Evolutionary conservation across 2,888 invertebrate genomes (phyloP), one percentile per base, ranked within the genome.

Genomic region (Ornithoptera alexandrae): DNA sequence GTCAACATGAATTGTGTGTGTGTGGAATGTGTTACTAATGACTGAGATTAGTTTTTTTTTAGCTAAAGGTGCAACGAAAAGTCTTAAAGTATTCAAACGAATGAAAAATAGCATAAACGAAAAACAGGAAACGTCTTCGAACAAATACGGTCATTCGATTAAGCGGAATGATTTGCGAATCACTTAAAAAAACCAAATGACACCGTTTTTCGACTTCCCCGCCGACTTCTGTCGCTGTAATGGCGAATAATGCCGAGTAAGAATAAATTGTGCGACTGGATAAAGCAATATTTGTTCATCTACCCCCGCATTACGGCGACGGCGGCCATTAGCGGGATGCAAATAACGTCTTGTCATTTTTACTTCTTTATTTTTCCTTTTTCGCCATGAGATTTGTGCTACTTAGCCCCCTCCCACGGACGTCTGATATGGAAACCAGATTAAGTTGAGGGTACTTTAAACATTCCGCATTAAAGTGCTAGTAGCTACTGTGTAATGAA

Each of bases 341-440:
- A 92, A 91, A 92, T 91, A 92, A 88, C 91, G 89, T 92, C 92
- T 92, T 91, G 92, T 90, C 89, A 90, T 90, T 91, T 92, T 90
- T 87, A 86, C 89, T 90, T 90, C 87, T 90, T 92, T 91, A 90
- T 91, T 90, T 90, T 87, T 84, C 82, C 84, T 85, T 83, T 30
- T 81, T 85, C 83, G 82, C 73, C 79, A 78, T 77, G 79, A 81
- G 82, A 80, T 81, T 82, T 78, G 78, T 75, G 83, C 84, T 78
- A 82, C 82, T 84, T 78, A 79, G 80, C 75, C 76, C 81, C 81
- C 82, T 79, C 82, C 81, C 79, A 79, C 82, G 80, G 79, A 78
- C 76, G 77, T 75, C 72, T 79, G 81, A 81, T 81, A 82, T 82
- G 78, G 80, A 78, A 82, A 81, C 81, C 79, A 78, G 76, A 77